Percentiles rank a stretch among this genome's conserved stretches.
phyloP scores from a whole-genome alignment of 1,140 invertebrate species.

The Cyclargus thomasi region DNA sequence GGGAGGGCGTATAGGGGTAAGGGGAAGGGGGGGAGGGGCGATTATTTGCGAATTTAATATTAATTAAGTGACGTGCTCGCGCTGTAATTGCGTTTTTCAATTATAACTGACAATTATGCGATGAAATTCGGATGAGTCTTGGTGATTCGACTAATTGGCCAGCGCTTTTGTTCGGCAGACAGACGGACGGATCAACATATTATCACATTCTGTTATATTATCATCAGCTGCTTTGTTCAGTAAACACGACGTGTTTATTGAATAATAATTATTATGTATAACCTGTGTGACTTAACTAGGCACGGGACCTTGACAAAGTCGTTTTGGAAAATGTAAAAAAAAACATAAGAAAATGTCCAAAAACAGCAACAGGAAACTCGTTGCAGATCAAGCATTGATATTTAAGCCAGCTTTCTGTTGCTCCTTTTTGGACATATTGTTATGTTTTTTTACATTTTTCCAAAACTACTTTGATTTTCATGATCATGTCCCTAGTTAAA shows the following conservation, averaged over 20 bases:
- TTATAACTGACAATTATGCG: conserved; percentile 70
- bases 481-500: too few relatives aligned
- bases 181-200: not conserved
- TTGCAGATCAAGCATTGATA: too few relatives aligned
- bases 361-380: too few relatives aligned
- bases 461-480: too few relatives aligned
- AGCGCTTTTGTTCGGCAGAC: conserved; percentile 27
- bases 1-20: conserved; percentile 23
- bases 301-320: too few relatives aligned
- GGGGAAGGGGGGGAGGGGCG: conserved; percentile 36
- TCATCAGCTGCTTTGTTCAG: not conserved
- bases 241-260: not conserved
- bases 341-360: too few relatives aligned
- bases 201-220: not conserved
- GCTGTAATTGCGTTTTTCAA: conserved; percentile 72
- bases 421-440: too few relatives aligned
- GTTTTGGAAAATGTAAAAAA: too few relatives aligned
- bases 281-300: too few relatives aligned
- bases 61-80: conserved; percentile 65
- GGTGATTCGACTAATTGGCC: conserved; percentile 58
- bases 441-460: too few relatives aligned
- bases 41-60: conserved; percentile 74
- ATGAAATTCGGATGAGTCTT: conserved; percentile 62
- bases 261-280: too few relatives aligned
- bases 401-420: too few relatives aligned